Evolutionary conservation across 2,888 invertebrate species (phyloP).

Genomic region (Coenonympha arcania): DNA sequence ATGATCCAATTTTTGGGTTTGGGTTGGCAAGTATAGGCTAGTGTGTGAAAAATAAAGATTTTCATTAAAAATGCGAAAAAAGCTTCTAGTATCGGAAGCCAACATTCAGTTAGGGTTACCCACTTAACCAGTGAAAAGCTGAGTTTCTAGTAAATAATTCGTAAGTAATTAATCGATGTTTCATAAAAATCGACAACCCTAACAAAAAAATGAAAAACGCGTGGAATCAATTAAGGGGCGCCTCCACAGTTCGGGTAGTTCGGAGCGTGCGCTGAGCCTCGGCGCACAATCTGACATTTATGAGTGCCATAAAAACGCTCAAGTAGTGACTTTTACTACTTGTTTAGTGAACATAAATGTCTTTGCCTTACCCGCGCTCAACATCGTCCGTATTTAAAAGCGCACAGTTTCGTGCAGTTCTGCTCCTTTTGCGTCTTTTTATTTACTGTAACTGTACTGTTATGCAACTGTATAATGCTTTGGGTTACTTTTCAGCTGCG

Average conservation of each 20-base stretch:
- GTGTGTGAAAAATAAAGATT: too few species aligned
- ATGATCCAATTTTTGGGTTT: too few species aligned
- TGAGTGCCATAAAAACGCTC: constrained; percentile 76
- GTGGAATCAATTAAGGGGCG: constrained; percentile 59
- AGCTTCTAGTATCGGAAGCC: too few species aligned
- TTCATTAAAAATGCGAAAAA: too few species aligned
- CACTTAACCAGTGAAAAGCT: too few species aligned
- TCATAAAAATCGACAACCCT: constrained; percentile 5
- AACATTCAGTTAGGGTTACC: too few species aligned
- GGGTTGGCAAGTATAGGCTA: too few species aligned
- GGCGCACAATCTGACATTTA: constrained; percentile 75
- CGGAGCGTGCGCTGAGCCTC: constrained; percentile 53
- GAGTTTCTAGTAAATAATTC: too few species aligned
- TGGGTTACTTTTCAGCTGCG: constrained; percentile 68
- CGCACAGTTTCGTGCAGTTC: constrained; percentile 70
- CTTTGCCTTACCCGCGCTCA: constrained; percentile 72
- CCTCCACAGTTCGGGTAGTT: constrained; percentile 32
- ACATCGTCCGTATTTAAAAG: constrained; percentile 74
- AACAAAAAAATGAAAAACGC: constrained; percentile 42
- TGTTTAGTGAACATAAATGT: constrained; percentile 77
- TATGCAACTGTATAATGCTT: constrained; percentile 72
- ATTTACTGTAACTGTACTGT: constrained; percentile 70
- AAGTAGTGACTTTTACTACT: constrained; percentile 76
- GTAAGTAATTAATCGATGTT: constrained; percentile 31
- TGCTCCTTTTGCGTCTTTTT: constrained; percentile 67